These are phyloP conservation scores for Tetragonula carbonaria DNA, from an alignment of 2,888 invertebrate species.

Conservation along the genomic window DNA sequence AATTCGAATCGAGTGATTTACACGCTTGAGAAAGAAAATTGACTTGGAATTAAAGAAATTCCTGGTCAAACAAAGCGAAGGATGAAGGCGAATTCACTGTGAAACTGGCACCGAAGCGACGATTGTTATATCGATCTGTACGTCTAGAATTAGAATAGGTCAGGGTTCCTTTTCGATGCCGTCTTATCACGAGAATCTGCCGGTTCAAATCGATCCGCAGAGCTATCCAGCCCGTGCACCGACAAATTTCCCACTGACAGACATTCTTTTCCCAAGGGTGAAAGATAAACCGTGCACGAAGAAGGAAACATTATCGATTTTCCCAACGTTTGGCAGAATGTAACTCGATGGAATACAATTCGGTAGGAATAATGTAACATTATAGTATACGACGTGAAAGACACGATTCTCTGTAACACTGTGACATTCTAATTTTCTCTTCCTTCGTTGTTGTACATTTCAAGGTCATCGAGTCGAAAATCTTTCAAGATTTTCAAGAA, in stretches of 20 bases:
- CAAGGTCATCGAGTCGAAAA: too few relatives aligned
- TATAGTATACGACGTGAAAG: too few relatives aligned
- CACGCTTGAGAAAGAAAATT: not conserved
- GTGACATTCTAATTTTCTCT: too few relatives aligned
- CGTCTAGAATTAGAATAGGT: not conserved
- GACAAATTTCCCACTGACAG: not conserved
- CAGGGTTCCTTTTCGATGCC: not conserved
- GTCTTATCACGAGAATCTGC: not conserved
- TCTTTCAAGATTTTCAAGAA: too few relatives aligned
- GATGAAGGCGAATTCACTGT: too few relatives aligned
- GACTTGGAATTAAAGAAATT: too few relatives aligned
- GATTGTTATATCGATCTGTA: not conserved
- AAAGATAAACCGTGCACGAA: not conserved
- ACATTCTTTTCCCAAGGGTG: slow-evolving; percentile 10
- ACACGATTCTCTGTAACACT: too few relatives aligned
- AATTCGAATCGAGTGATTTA: not conserved
- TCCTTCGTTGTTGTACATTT: too few relatives aligned
- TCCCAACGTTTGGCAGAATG: not conserved
- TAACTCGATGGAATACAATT: not conserved
- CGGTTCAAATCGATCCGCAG: not conserved
- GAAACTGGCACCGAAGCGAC: not conserved
- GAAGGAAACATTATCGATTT: not conserved
- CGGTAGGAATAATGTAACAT: too few relatives aligned
- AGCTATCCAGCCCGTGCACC: not conserved
- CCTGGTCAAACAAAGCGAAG: too few relatives aligned